Conservation (phyloP, 92 coral and sea anemone genomes). For the Epizoanthus rinbou region DNA sequence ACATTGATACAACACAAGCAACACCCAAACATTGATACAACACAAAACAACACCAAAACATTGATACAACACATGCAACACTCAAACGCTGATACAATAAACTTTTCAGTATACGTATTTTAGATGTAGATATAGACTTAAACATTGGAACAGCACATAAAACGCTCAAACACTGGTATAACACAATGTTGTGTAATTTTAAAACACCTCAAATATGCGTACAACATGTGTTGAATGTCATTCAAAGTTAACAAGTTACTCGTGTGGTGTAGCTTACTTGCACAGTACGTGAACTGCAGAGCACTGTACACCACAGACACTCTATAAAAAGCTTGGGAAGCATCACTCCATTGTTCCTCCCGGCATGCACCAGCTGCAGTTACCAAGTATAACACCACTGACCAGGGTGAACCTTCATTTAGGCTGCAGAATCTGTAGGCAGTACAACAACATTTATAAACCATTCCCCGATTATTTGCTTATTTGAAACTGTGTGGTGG, state of each 20-base stretch:
- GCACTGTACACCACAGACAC: conserved; percentile 85
- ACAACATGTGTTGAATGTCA: too few relatives aligned
- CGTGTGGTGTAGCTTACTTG: conserved; percentile 54
- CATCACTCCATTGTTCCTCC: conserved; percentile 88
- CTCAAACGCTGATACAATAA: too few relatives aligned
- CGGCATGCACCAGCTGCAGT: conserved; percentile 83
- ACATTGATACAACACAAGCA: too few relatives aligned
- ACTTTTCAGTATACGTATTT: too few relatives aligned
- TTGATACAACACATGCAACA: too few relatives aligned
- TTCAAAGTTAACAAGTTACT: neutral
- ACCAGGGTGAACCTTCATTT: conserved; percentile 70
- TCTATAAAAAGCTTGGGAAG: conserved; percentile 90
- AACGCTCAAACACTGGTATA: neutral
- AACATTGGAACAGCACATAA: neutral
- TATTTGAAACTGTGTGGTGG: too few relatives aligned
- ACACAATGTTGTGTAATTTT: neutral
- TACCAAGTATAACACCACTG: conserved; percentile 73
- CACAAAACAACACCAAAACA: too few relatives aligned
- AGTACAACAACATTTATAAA: too few relatives aligned
- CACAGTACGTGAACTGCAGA: conserved; percentile 66
- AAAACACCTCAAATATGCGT: too few relatives aligned
- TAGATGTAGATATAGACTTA: too few relatives aligned
- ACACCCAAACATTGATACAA: neutral
- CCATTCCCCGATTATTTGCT: too few relatives aligned
- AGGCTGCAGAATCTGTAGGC: conserved; percentile 67